Base-by-base conservation (phyloP, 2,797 vertebrate species). In the Enteromius fasciolatus region DNA sequence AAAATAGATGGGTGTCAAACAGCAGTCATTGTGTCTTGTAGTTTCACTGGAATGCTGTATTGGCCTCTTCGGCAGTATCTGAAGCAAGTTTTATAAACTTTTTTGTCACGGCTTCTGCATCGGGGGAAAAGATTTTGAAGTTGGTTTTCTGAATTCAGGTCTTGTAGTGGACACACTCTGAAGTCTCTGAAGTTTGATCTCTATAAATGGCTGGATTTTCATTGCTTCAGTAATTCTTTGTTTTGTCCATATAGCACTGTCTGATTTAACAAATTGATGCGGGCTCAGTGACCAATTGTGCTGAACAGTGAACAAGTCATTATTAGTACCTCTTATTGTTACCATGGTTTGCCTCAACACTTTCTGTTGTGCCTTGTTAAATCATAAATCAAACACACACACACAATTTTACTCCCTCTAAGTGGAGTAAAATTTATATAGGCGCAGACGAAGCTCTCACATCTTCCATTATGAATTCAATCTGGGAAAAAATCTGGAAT, bases 181-280 rank as follows among this genome's bases (percentile, higher is more conserved):
- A 75, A 36, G 67, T 72, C 20, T 52, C 44, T 75, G 20, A 75
- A 36, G 67, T 72, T 78, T 64, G 33, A 57, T 46, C 14, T 67
- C 69, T 36, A 14, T 63, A 70, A 66, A 69, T 52, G 28, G 31
- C 39, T 41, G 6, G 46, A 72, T 80, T 86, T 82, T 31, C 75
- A 79, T 76, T 33, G 75, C 57, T 70, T 78, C 44, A 69, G 78
- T 84, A 66, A 86, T 76, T 84, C 36, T 81, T 82, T 46, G 20
- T n/a, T 44, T 61, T 76, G 74, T 44, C 61, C 57, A 64, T 66
- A 39, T 36, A 15, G 28, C 75, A 69, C 31, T 33, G 69, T 36
- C 74, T 81, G 39, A 84, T 57, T 84, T n/a, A 69, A 70, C 67
- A 82, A 78, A 79, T 46, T 44, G 28, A 46, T 70, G 20, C 50